These are phyloP conservation scores for Cuniculus paca DNA, from an alignment of 2,797 vertebrate genomes.

Conservation along the genomic window DNA sequence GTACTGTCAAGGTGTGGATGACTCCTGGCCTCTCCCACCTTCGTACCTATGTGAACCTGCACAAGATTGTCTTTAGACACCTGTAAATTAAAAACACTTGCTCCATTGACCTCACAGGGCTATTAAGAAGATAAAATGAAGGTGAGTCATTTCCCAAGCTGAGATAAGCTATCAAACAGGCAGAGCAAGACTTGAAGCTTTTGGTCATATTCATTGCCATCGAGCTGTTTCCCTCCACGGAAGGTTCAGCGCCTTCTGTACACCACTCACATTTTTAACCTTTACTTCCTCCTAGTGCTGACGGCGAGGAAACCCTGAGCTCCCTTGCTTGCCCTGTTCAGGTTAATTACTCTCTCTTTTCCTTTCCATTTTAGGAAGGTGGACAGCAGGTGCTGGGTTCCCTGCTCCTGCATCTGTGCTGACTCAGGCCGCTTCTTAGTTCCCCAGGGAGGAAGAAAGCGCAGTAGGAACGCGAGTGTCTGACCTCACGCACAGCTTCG, in stretches of 20 bases:
- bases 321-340: neutral
- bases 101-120: neutral
- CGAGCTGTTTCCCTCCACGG: slow-evolving; percentile 35
- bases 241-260: neutral
- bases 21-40: neutral
- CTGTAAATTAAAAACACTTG: neutral
- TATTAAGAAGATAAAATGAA: slow-evolving; percentile 12
- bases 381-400: slow-evolving; percentile 85
- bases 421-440: slow-evolving; percentile 69
- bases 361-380: slow-evolving; percentile 85
- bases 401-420: slow-evolving; percentile 71
- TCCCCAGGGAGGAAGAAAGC: neutral
- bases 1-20: neutral
- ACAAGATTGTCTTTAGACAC: neutral
- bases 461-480: neutral
- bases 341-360: slow-evolving; percentile 73
- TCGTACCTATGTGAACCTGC: neutral
- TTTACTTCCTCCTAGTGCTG: slow-evolving; percentile 61
- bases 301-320: slow-evolving; percentile 28
- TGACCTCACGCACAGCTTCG: neutral
- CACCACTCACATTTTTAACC: neutral
- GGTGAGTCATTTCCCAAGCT: neutral
- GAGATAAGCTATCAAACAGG: neutral
- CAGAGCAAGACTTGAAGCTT: neutral
- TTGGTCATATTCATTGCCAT: neutral